A percentile compares a stretch with the other conserved stretches of the same genome.
These are phyloP conservation scores for Brenthis hecate DNA, from an alignment of 2,888 invertebrate genomes.

Conservation along the genomic window DNA sequence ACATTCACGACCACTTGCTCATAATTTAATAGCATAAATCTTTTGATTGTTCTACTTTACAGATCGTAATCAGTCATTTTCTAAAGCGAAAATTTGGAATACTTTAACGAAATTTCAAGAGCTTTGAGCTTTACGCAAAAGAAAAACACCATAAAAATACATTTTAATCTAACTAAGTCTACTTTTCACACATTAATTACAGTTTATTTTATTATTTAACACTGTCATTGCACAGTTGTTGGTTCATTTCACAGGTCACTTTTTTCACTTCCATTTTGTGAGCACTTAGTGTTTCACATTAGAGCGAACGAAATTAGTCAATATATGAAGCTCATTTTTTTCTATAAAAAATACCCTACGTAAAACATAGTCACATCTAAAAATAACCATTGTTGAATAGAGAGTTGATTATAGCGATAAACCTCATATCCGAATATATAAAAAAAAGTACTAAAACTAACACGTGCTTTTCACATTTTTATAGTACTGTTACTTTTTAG, in stretches of 20 bases:
- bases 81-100: constrained; percentile 21
- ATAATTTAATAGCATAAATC: not conserved
- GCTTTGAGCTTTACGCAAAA: constrained; percentile 52
- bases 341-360: constrained; percentile 17
- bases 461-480: not conserved
- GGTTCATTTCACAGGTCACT: constrained; percentile 42
- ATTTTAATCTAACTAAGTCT: constrained; percentile 55
- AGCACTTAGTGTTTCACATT: constrained; percentile 38
- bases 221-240: constrained; percentile 50
- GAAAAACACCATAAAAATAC: constrained; percentile 48
- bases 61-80: constrained; percentile 26
- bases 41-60: constrained; percentile 22
- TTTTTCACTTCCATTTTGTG: constrained; percentile 33
- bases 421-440: not conserved
- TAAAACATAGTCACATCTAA: constrained; percentile 5
- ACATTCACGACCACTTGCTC: not conserved
- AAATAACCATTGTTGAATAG: not conserved
- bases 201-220: constrained; percentile 47
- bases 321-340: constrained; percentile 43
- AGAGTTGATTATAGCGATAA: not conserved
- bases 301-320: constrained; percentile 54
- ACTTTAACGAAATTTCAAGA: constrained; percentile 22
- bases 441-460: not conserved
- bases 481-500: not conserved
- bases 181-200: constrained; percentile 55